Base-by-base conservation (phyloP, 2,888 invertebrate species). In the Agrenia bidenticulata region DNA sequence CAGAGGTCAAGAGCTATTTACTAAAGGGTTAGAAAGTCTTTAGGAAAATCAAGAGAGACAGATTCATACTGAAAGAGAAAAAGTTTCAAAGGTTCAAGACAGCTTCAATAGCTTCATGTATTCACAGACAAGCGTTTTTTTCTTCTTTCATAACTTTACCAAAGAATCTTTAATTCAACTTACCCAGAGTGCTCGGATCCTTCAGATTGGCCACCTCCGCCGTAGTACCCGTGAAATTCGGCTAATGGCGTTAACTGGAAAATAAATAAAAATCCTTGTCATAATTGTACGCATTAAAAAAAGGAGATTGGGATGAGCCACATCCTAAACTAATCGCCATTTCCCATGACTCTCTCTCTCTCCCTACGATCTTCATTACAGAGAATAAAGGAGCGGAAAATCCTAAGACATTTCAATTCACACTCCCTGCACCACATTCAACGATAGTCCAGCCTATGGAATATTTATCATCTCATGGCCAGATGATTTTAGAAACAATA, bases 201-300 rank as follows among this genome's bases (percentile, higher is more conserved):
- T 27, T 74, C 71, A 19, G 26, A 23, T 13, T 27, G 26, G 5
- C 58, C n/a, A n/a, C n/a, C 58, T 42, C 58, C 58, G 37, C 82
- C 88, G 83, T 94, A 94, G 83, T 93, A 93, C 77, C 91, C 90
- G 82, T 92, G 87, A 76, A 87, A 82, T 79, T 88, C 88, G 23
- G 58, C 58, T 86, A 88, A 87, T 74, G 87, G 85, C 75, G 87
- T 86, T 78, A 87, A 82, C 86, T 87, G 81, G 68, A 78, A 66
- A 24, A 9, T 56, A 45, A 17, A 19, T 19, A 50, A 62, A 5
- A 45, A 45, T 32, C 11, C 5, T 32, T 32, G n/a, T n/a, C n/a
- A n/a, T n/a, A n/a, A n/a, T n/a, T n/a, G n/a, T n/a, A n/a, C n/a
- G n/a, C n/a, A n/a, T n/a, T n/a, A n/a, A n/a, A n/a, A n/a, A n/a